A percentile compares a stretch with the other conserved stretches of the same genome.
phyloP scores from a whole-genome alignment of 2,888 invertebrate genomes.

The Campoplex capitator region DNA sequence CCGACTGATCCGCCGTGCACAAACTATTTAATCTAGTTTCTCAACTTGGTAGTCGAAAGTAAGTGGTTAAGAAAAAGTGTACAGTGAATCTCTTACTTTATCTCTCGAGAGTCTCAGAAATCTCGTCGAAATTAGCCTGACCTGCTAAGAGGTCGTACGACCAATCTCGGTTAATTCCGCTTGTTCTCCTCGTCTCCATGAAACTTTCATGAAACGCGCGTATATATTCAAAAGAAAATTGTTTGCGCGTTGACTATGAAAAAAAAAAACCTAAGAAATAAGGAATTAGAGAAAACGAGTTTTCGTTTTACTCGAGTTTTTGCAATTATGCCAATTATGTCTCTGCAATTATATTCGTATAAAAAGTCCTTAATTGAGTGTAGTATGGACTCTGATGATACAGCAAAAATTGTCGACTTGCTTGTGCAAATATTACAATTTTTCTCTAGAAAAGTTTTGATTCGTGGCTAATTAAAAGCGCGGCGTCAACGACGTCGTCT shows the following conservation, averaged over 20 bases:
- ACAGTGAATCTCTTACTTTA: neutral
- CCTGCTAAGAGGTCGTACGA: conserved; percentile 32
- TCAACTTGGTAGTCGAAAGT: conserved; percentile 46
- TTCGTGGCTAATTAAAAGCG: neutral
- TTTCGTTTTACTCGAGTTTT: neutral
- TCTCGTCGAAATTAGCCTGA: conserved; percentile 13
- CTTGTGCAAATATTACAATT: neutral
- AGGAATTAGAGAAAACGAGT: neutral
- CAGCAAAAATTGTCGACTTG: neutral
- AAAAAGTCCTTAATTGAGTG: neutral
- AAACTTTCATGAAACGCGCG: neutral
- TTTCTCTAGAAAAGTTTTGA: conserved; percentile 1
- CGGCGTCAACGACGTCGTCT: neutral
- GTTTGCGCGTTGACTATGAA: neutral
- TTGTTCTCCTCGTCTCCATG: conserved; percentile 15
- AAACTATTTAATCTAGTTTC: conserved; percentile 47
- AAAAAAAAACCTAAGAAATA: neutral
- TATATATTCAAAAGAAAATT: neutral
- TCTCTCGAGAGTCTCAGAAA: conserved; percentile 13
- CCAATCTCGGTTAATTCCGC: conserved; percentile 44
- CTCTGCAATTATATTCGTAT: neutral
- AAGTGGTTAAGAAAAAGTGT: conserved; percentile 11
- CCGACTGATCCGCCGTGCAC: conserved; percentile 28
- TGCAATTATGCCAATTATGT: neutral
- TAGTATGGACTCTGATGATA: neutral